phyloP scores from a whole-genome alignment of 1,140 invertebrate genomes.

The Camponotus floridanus region DNA sequence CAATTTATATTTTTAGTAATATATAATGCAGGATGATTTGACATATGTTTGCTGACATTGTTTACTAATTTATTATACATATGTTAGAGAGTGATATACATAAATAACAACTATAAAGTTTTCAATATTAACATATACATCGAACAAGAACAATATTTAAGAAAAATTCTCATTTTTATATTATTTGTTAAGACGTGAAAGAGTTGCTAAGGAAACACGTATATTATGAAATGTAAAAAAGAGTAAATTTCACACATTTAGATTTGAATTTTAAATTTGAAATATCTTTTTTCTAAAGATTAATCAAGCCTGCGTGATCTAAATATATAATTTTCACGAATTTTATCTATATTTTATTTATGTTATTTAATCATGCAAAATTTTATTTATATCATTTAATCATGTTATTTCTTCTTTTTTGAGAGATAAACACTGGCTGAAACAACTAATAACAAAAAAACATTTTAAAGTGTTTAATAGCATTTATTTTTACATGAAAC shows the following conservation, averaged over 20 bases:
- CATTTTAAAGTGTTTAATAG: background rate
- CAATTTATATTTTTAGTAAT: slow-evolving; percentile 30
- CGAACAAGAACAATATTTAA: slow-evolving; percentile 8
- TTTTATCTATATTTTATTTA: no score
- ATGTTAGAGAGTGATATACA: slow-evolving; percentile 1
- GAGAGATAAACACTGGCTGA: no score
- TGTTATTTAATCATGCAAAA: background rate
- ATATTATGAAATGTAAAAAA: background rate
- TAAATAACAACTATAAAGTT: slow-evolving; percentile 6
- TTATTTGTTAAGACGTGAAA: background rate
- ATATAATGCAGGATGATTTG: slow-evolving; percentile 15
- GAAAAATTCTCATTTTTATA: slow-evolving; percentile 3
- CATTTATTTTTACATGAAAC: slow-evolving; percentile 1
- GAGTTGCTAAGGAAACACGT: background rate
- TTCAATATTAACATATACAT: slow-evolving; percentile 5
- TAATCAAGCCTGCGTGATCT: background rate
- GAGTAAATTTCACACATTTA: slow-evolving; percentile 6
- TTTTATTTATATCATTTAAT: background rate
- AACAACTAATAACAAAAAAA: background rate
- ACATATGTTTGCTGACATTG: slow-evolving; percentile 4
- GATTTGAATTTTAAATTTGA: background rate
- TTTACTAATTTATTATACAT: background rate
- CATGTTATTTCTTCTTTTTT: background rate
- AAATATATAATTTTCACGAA: background rate
- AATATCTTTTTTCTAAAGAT: background rate